Base-by-base conservation (phyloP, 2,113 vertebrate species). In the Colossoma macropomum region DNA sequence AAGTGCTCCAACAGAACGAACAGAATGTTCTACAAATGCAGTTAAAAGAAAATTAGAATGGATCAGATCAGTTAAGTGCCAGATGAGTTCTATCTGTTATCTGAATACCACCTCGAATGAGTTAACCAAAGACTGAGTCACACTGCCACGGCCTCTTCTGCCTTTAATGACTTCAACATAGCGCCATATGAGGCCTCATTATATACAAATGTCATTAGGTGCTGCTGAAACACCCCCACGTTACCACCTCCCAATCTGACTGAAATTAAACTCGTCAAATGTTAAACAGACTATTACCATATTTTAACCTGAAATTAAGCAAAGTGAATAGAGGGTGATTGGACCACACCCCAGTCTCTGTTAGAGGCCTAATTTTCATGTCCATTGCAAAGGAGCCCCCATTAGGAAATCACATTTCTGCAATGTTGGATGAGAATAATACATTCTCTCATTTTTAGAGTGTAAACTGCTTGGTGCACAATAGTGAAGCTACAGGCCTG, bases 251-350 rank as follows among this genome's bases (percentile, higher is more conserved):
- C 25, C 65, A 28, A 60, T 23, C 74, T 81, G 41, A 69, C 79
- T 77, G 11, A 8, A 76, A 77, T 85, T 50, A 81, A 81, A 72
- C 73, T 27, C 60, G 23, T 71, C 69, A 73, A 72, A 81, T 45
- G 69, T 81, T 85, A 81, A 85, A 71, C 41, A 77, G 78, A 54
- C 69, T 28, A 85, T 77, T 81, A 81, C 2, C 84, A 74, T 85
- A 77, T 65, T 65, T 85, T 70, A 54, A 75, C 72, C 32, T 59
- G n/a, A 19, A 45, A 28, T 32, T 17, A 56, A 82, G 63, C 65
- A 60, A 7, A 66, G 15, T 65, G 28, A 75, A 75, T 13, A 75
- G 60, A 75, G 60, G 30, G 17, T 68, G 59, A 75, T 75, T 68
- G 74, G 62, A 62, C 54, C 54, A 27, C 17, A 28, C 56, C 4